These are phyloP conservation scores for Lethocerus indicus DNA, from an alignment of 1,140 invertebrate genomes.

Conservation along the genomic window DNA sequence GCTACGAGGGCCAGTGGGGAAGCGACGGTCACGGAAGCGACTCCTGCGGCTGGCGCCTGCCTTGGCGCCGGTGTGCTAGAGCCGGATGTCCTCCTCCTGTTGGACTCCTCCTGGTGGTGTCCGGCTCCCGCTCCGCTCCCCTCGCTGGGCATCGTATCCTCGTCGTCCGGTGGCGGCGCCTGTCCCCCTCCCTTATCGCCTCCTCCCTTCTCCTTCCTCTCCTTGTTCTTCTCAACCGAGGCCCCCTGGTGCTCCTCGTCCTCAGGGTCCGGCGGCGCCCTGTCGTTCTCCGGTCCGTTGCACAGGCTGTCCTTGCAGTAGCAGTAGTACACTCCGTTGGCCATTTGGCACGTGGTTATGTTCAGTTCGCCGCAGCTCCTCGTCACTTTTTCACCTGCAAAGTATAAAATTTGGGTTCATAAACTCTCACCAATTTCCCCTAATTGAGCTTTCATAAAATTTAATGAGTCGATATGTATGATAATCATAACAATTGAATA, in stretches of 20 bases:
- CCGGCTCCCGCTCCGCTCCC: background rate
- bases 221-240: slow-evolving; percentile 3
- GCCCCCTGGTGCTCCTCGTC: slow-evolving; percentile 2
- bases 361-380: slow-evolving; percentile 28
- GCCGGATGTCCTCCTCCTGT: background rate
- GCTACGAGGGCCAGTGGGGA: no score
- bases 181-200: no score
- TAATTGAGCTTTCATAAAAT: no score
- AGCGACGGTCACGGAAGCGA: no score
- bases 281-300: slow-evolving; percentile 23
- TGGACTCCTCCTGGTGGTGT: background rate
- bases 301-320: slow-evolving; percentile 32
- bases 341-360: slow-evolving; percentile 28
- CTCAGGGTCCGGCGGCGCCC: slow-evolving; percentile 10
- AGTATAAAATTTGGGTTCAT: no score
- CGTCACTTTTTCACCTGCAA: slow-evolving; percentile 20
- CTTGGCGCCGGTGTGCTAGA: background rate
- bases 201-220: slow-evolving; percentile 4
- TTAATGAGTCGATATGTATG: no score
- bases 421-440: no score
- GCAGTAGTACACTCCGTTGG: slow-evolving; percentile 29
- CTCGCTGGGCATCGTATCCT: background rate
- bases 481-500: no score
- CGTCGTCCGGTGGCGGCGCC: background rate
- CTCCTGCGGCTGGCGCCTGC: no score